Evolutionary conservation across 1,140 invertebrate genomes (phyloP).

Genomic region (Apocrypta bakeri): DNA sequence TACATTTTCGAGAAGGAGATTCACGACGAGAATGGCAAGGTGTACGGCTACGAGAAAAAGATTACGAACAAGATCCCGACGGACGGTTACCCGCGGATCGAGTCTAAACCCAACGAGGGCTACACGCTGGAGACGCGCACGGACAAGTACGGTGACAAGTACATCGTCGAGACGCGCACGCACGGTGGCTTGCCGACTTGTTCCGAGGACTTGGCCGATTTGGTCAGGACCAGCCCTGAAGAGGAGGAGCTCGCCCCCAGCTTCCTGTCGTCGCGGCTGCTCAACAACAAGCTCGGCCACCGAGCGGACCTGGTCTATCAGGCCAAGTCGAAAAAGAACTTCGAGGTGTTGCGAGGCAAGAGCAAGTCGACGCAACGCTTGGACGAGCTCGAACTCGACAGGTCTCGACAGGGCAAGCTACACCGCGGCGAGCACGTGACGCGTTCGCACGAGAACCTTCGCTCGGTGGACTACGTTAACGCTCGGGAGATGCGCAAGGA

Average conservation of each 20-base stretch:
- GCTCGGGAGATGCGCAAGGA: conserved; percentile 46
- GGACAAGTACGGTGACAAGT: conserved; percentile 74
- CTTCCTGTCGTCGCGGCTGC: too few species aligned
- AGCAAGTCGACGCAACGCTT: conserved; percentile 70
- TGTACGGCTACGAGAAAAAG: conserved; percentile 71
- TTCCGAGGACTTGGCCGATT: conserved; percentile 57
- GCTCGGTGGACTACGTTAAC: conserved; percentile 63
- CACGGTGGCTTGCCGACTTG: conserved; percentile 65
- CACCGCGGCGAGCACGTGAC: conserved; percentile 62
- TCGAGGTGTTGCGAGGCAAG: conserved; percentile 65
- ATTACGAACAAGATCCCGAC: conserved; percentile 68
- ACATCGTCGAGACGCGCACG: conserved; percentile 75
- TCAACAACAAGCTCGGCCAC: conserved; percentile 62
- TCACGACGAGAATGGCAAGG: conserved; percentile 69
- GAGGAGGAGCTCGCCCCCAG: too few species aligned
- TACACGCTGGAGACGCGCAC: conserved; percentile 75
- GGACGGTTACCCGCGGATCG: conserved; percentile 53
- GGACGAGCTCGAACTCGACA: conserved; percentile 66
- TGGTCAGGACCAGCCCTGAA: too few species aligned
- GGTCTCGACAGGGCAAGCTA: conserved; percentile 55
- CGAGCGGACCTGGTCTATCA: conserved; percentile 63
- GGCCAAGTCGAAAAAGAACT: conserved; percentile 60
- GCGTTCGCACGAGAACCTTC: conserved; percentile 69
- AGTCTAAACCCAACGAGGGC: conserved; percentile 66
- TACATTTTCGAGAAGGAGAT: conserved; percentile 71